These are phyloP conservation scores for Lepus americanus DNA, from an alignment of 2,113 vertebrate species.

Conservation along the genomic window DNA sequence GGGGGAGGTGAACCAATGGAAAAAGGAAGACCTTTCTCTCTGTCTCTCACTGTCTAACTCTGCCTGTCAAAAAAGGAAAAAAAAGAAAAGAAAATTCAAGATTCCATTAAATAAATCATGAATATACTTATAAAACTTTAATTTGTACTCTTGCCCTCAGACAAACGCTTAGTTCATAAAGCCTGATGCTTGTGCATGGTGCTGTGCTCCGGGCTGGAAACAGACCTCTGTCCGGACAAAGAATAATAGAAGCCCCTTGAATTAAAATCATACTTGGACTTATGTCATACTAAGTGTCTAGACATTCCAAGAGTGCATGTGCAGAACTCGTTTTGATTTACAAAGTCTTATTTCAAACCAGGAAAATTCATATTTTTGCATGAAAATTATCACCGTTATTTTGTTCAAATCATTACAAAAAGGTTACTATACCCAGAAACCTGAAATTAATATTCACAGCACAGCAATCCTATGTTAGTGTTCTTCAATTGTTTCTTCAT, in stretches of 20 bases:
- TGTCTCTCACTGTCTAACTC: too few relatives aligned
- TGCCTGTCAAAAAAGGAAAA: too few relatives aligned
- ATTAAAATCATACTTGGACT: not conserved
- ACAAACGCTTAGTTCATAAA: rapidly evolving
- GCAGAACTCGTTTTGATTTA: not conserved
- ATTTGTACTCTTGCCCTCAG: rapidly evolving
- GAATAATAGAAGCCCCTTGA: too few relatives aligned
- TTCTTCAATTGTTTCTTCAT: too few relatives aligned
- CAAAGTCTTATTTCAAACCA: not conserved
- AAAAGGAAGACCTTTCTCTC: too few relatives aligned
- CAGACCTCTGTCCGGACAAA: not conserved
- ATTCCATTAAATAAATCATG: not conserved
- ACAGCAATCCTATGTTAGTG: not conserved
- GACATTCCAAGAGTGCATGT: rapidly evolving
- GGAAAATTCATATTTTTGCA: not conserved
- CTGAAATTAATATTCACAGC: not conserved
- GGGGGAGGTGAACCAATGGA: too few relatives aligned
- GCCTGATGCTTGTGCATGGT: not conserved
- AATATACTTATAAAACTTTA: not conserved
- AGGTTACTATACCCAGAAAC: not conserved
- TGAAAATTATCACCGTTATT: not conserved
- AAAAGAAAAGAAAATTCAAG: not conserved
- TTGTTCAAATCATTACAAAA: not conserved
- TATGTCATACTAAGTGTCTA: too few relatives aligned
- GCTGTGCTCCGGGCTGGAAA: not conserved